Evolutionary conservation across 2,888 invertebrate genomes (phyloP), one percentile per base, ranked within the genome.

Genomic region (Fragum whitleyi): DNA sequence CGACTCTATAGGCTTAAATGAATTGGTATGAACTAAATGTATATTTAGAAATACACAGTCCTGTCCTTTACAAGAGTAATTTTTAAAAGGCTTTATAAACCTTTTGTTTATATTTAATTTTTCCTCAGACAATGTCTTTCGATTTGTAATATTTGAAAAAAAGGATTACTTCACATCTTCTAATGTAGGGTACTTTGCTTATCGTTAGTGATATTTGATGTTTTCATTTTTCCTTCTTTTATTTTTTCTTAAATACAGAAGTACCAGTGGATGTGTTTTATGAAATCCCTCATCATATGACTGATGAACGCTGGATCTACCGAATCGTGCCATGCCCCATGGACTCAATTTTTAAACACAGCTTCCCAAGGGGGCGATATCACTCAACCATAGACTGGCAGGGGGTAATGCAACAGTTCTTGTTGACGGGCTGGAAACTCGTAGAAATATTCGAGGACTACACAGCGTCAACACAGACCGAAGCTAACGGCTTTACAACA

Each of bases 251-350:
- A n/a, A n/a, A n/a, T n/a, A n/a, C 85, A 93, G 92, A 89, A 69
- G 85, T 90, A 75, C 90, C 90, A 3, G 91, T 91, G 7, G 92
- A 93, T 59, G 85, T 93, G 28, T 92, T 93, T 87, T 92, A 91
- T 84, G 91, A 92, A 76, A 80, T 91, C 9, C 92, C 93, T 0
- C 74, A 69, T 14, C 83, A 85, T 28, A 87, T 89, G 2, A 76
- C 55, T 14, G 74, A 83, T 11, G 85, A 87, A 57, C 77, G 81
- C 28, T 93, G 89, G 69, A 83, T 85, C 14, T 93, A 92, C 85
- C 91, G 91, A 75, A 82, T 88, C 6, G 90, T 91, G 16, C 86
- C 86, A 5, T 85, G 90, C 21, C 87, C 86, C 0, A 85, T 92
- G 78, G 74, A 78, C 0, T 79, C 85, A 0, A 53, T 71, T 3